Conservation (phyloP, 2,113 vertebrate species). For the Rhodinocichla rosea region DNA sequence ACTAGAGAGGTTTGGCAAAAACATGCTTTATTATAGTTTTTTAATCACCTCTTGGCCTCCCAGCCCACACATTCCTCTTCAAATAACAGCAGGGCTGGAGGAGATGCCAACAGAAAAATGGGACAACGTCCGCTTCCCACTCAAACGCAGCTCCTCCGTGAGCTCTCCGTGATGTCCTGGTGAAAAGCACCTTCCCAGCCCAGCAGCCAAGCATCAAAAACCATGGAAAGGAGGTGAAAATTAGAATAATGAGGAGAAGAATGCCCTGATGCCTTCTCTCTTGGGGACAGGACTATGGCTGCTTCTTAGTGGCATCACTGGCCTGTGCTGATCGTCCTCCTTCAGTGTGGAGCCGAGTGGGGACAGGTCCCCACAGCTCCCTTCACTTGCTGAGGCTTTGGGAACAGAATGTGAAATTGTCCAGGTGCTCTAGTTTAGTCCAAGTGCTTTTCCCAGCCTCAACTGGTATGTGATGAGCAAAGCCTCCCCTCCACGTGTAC, state of each 20-base stretch:
- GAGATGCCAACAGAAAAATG: background rate
- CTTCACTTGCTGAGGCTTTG: background rate
- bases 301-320: background rate
- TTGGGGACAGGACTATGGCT: accelerated
- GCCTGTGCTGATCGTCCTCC: accelerated
- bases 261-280: background rate
- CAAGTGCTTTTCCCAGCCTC: background rate
- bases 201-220: background rate
- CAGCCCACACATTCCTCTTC: background rate
- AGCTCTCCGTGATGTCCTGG: background rate
- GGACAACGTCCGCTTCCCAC: accelerated
- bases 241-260: background rate
- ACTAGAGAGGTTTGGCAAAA: background rate
- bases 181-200: background rate
- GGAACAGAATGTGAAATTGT: background rate
- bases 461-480: background rate
- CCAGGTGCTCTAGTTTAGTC: background rate
- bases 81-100: background rate
- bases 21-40: background rate
- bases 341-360: background rate
- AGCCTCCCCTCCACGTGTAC: background rate
- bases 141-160: accelerated
- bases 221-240: background rate
- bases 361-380: background rate
- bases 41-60: background rate